These are phyloP conservation scores for Macquaria ambigua DNA, from an alignment of 2,113 vertebrate genomes.

Conservation along the genomic window DNA sequence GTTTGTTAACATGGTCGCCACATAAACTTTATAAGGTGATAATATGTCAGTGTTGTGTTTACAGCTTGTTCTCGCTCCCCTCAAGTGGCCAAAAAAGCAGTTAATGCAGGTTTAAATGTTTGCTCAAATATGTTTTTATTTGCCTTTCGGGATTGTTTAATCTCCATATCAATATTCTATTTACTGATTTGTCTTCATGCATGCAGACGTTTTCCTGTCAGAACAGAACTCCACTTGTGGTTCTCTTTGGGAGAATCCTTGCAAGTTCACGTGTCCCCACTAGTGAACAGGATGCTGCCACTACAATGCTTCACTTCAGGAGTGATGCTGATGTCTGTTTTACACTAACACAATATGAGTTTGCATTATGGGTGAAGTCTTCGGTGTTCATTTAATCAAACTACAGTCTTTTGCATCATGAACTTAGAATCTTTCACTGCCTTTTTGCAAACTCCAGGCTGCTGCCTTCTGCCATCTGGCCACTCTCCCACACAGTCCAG, in stretches of 20 bases:
- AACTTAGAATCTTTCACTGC: conserved; percentile 52
- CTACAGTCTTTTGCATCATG: conserved; percentile 49
- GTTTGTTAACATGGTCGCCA: neutral
- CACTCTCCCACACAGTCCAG: conserved; percentile 75
- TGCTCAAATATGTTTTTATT: neutral
- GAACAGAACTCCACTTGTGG: neutral
- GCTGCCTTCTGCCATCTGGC: conserved; percentile 74
- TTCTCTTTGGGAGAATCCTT: neutral
- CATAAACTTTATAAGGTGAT: neutral
- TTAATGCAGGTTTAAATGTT: neutral
- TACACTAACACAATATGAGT: conserved; percentile 32
- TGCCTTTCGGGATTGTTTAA: neutral
- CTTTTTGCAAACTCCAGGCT: conserved; percentile 67
- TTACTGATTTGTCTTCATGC: neutral
- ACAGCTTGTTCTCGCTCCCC: neutral
- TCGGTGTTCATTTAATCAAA: conserved; percentile 35
- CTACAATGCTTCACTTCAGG: neutral
- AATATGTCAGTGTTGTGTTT: neutral
- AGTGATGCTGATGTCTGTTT: neutral
- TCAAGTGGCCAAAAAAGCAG: neutral
- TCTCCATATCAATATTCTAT: neutral
- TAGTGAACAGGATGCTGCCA: neutral
- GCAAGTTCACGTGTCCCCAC: neutral
- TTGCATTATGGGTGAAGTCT: conserved; percentile 8
- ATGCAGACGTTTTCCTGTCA: neutral